phyloP scores from a whole-genome alignment of 2,113 vertebrate species.

The Neopipo cinnamomea region DNA sequence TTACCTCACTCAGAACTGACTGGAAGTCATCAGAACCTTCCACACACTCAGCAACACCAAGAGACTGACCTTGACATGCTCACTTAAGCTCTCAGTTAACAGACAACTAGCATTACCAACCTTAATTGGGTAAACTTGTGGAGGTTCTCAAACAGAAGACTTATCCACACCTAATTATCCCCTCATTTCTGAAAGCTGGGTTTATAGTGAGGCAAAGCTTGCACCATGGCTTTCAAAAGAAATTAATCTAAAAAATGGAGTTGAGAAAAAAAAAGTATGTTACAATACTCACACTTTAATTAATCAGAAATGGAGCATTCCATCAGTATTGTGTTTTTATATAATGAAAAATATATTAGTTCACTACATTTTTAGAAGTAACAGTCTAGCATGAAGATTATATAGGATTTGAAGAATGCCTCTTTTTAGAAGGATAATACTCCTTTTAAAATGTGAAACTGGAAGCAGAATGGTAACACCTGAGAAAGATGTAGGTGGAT shows the following conservation, averaged over 20 bases:
- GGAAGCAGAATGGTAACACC: background rate
- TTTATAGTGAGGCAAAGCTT: background rate
- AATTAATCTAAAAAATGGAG: background rate
- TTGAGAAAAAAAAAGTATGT: background rate
- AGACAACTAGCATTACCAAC: background rate
- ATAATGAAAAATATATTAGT: background rate
- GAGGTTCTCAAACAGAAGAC: background rate
- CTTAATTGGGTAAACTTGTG: background rate
- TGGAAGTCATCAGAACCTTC: background rate
- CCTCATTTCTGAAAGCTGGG: background rate
- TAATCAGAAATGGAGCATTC: background rate
- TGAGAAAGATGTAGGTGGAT: conserved; percentile 14
- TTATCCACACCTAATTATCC: background rate
- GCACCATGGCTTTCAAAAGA: background rate
- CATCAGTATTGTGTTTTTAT: background rate
- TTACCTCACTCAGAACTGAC: background rate
- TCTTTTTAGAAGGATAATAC: background rate
- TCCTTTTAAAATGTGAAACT: background rate
- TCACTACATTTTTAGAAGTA: background rate
- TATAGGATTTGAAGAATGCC: background rate
- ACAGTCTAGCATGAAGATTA: background rate
- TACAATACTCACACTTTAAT: background rate
- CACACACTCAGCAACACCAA: background rate
- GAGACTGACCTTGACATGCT: background rate
- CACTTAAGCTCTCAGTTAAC: background rate